Evolutionary conservation across 2,797 vertebrate genomes (phyloP), one percentile per base, ranked within the genome.

Genomic region (Chrysocyon brachyurus): DNA sequence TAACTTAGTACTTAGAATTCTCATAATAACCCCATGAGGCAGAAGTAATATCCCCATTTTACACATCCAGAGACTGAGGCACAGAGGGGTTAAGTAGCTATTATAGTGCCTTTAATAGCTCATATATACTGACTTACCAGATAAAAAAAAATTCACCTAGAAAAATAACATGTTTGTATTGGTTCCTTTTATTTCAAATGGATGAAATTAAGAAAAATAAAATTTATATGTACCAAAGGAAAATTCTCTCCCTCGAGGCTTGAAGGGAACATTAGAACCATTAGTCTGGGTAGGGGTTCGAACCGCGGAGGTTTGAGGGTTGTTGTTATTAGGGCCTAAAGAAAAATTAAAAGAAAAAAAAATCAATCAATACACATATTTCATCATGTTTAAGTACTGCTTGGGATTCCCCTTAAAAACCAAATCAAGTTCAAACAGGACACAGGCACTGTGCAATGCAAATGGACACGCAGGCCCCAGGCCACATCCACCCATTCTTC

Each of bases 181-280:
- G 28, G 92, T 66, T 92, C 33, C 16, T 88, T 86, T 93, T n/a
- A 57, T 26, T 64, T 86, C 52, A 96, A 66, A 85, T 9, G 63
- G 63, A 19, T 56, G 33, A 79, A 22, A 63, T 33, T 28, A 86
- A 94, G 0, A 52, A 86, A 96, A 92, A 0, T 1, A 57, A 84
- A 87, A 79, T 19, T 22, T 75, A 24, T 17, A 97, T 31, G 99
- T 97, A 99, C 99, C 99, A 79, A 99, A 99, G 81, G 98, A 99
- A 98, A 99, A 99, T 4, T 98, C 99, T 98, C 87, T 98, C 96
- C 98, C 98, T 72, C 98, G 98, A 59, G 97, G 96, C 95, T 98
- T 99, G 28, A 91, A 98, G 57, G 28, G 96, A 57, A 89, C 26
- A 68, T 96, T 98, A 89, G 98, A 98, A 57, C 98, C 98, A 21